A percentile compares a stretch with the other conserved stretches of the same genome.
Evolutionary conservation across 2,113 vertebrate species (phyloP).

Genomic region (Hippocampus zosterae): DNA sequence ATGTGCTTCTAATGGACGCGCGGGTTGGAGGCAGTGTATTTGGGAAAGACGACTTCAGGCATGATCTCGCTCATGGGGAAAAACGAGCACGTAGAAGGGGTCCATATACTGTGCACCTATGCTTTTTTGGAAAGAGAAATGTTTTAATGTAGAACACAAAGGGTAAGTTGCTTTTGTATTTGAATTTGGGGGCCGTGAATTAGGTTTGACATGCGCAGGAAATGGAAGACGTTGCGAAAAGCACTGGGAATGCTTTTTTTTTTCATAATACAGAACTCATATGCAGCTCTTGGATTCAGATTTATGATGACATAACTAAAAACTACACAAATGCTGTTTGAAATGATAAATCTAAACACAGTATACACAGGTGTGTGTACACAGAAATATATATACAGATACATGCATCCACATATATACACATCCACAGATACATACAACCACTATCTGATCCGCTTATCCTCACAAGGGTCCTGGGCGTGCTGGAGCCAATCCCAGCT

Average conservation of each 20-base stretch:
- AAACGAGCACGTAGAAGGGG: background rate
- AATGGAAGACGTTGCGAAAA: background rate
- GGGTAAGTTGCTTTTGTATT: background rate
- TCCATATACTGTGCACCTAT: background rate
- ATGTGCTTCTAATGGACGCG: constrained; percentile 52
- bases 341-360: no score
- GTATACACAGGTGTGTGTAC: no score
- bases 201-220: background rate
- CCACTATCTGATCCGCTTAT: no score
- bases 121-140: background rate
- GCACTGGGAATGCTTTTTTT: no score
- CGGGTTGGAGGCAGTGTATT: constrained; percentile 57
- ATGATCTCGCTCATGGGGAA: constrained; percentile 56
- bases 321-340: no score
- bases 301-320: no score
- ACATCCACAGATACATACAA: no score
- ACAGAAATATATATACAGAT: no score
- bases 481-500: no score
- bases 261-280: background rate
- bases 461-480: no score
- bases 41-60: constrained; percentile 57
- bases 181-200: background rate
- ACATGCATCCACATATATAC: no score
- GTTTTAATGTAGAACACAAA: background rate
- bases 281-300: background rate